phyloP scores from a whole-genome alignment of 2,113 vertebrate species.

The Oxygymnocypris stewartii region DNA sequence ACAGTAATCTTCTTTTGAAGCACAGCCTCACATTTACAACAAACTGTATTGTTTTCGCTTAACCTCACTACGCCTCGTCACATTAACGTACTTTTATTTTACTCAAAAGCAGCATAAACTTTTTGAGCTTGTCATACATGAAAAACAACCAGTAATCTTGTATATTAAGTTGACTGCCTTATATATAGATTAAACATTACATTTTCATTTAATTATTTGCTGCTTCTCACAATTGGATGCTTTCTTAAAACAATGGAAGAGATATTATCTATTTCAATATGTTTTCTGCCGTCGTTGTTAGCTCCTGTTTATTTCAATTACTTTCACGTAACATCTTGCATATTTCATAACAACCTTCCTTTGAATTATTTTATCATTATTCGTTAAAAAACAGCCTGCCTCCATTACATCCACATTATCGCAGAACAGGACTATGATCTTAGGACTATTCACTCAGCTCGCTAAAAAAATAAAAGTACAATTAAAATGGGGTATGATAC shows the following conservation, averaged over 20 bases:
- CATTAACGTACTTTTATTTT: background rate
- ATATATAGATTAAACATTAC: background rate
- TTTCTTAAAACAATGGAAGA: background rate
- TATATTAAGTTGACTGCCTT: background rate
- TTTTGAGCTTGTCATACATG: background rate
- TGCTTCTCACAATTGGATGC: background rate
- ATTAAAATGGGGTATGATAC: constrained; percentile 12
- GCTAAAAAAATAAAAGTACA: background rate
- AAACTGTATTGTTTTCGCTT: background rate
- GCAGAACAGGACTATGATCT: background rate
- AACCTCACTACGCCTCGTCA: background rate
- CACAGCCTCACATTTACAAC: background rate
- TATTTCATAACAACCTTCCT: constrained; percentile 5
- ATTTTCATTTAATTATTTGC: background rate
- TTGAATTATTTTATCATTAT: background rate
- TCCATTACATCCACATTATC: background rate
- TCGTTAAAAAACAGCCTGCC: background rate
- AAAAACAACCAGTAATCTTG: background rate
- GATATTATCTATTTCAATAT: background rate
- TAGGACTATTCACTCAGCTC: background rate
- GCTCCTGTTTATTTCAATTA: background rate
- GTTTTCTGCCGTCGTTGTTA: background rate
- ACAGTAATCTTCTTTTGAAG: background rate
- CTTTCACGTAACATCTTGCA: background rate
- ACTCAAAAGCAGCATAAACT: background rate